Base-by-base conservation (phyloP, 2,888 invertebrate genomes). In the Melangyna quadrimaculata region DNA sequence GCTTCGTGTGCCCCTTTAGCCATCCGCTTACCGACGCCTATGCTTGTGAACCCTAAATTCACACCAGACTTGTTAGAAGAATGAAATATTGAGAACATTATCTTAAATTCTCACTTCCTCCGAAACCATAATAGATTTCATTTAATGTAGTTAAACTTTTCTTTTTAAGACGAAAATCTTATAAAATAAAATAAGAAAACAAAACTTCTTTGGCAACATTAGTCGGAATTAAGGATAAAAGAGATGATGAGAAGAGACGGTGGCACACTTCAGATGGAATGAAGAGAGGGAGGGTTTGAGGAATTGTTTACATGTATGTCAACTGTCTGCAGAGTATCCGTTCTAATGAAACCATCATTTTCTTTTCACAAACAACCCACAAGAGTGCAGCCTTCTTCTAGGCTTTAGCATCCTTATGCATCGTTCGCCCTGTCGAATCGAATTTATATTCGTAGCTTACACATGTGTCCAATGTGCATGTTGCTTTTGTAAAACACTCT, bases 291-390 rank as follows among this genome's bases (percentile, higher is more conserved):
- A n/a, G 14, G 51, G 48, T n/a, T n/a, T n/a, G 14, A 35, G 51
- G 17, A 8, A 43, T 43, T 53, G 27, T 53, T 35, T 70, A n/a
- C 63, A 86, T 77, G 86, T 84, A 48, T 86, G 86, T 86, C 80
- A 81, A 73, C 80, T 77, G 81, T 78, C 77, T 86, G 57, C 65
- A 69, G 43, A 78, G 77, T 65, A 86, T 86, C 86, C 73, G 61
- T 73, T 86, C 73, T 86, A 86, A 86, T 81, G 81, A 86, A 86
- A 86, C 81, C 81, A 86, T 86, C 57, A 81, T 78, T 70, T 81
- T 78, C 86, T 78, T 86, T 80, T 84, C 75, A 77, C 70, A 48
- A 59, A 55, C 53, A 77, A 22, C 19, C 55, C 70, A 61, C 59
- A 59, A 48, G 59, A 48, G 57, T 78, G 65, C 65, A 72, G 17